Base-by-base conservation (phyloP, 2,113 vertebrate genomes). In the Aleadryas rufinucha region DNA sequence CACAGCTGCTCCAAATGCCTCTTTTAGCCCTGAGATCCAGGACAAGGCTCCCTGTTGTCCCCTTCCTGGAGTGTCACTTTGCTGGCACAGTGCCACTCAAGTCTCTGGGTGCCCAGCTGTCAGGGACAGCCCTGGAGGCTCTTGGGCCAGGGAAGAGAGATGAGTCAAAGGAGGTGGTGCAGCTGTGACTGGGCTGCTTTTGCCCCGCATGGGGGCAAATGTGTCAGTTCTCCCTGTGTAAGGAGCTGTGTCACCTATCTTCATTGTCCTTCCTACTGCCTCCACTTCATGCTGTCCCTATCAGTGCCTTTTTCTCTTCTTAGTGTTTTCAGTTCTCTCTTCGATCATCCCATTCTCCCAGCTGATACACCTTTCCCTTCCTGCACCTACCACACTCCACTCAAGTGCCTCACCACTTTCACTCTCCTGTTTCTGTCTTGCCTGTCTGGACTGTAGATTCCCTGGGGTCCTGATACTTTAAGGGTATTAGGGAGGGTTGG, bases 131-230 rank as follows among this genome's bases (percentile, higher is more conserved):
- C 20, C 35, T 56, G 68, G 6, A 72, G 45, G 39, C 35, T 77
- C 19, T 63, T 19, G 57, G 17, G 42, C 13, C 26, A 17, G 33
- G 20, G 20, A 75, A 16, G 22, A 33, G 42, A 72, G 57, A 26
- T 42, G 76, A 78, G 50, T 5, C 63, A 11, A 47, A 64, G 50
- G 50, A 28, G 1, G 9, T 21, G 26, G n/a, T 45, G 41, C 60
- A 79, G 47, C 54, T 87, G 64, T 49, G 35, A 16, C 41, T 24
- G n/a, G 33, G 23, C 44, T 63, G 19, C 33, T 52, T 71, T 60
- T 85, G 53, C 17, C 27, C 28, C 1, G 1, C 26, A 45, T 1
- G 1, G 39, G n/a, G n/a, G n/a, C n/a, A n/a, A n/a, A 31, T 44
- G 11, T 63, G 23, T 11, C 59, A 31, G 28, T 47, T 94, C 35